Evolutionary conservation across 2,797 vertebrate species (phyloP).

Genomic region (Sciurus vulgaris): DNA sequence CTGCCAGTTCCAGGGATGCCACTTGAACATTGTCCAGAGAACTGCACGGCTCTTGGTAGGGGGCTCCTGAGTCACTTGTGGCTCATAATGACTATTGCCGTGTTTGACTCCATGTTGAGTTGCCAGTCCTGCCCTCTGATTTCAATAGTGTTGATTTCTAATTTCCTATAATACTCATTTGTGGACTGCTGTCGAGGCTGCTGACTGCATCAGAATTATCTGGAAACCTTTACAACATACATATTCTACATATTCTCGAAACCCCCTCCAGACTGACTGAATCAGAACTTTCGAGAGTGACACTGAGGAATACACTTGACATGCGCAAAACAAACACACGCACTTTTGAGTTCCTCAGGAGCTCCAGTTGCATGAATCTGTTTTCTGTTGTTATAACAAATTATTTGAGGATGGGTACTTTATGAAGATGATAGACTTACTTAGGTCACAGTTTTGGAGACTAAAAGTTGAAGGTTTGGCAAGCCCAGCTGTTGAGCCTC

Average conservation of each 20-base stretch:
- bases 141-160: background rate
- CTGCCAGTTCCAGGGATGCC: background rate
- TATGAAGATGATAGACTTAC: background rate
- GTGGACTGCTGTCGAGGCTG: background rate
- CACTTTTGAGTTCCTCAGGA: background rate
- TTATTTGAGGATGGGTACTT: background rate
- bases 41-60: background rate
- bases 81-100: too few species aligned
- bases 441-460: background rate
- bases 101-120: background rate
- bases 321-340: background rate
- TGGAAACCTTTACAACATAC: background rate
- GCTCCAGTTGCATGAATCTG: background rate
- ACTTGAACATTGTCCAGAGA: background rate
- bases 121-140: background rate
- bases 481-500: background rate
- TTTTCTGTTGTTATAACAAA: background rate
- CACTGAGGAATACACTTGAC: background rate
- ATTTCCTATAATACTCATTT: background rate
- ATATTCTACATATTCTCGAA: conserved; percentile 28
- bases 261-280: background rate
- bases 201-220: background rate
- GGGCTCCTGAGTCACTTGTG: background rate
- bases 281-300: background rate
- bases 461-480: background rate